These are phyloP conservation scores for Apostichopus californicus DNA, from an alignment of 35 echinoderm and acorn worm species.

Conservation along the genomic window DNA sequence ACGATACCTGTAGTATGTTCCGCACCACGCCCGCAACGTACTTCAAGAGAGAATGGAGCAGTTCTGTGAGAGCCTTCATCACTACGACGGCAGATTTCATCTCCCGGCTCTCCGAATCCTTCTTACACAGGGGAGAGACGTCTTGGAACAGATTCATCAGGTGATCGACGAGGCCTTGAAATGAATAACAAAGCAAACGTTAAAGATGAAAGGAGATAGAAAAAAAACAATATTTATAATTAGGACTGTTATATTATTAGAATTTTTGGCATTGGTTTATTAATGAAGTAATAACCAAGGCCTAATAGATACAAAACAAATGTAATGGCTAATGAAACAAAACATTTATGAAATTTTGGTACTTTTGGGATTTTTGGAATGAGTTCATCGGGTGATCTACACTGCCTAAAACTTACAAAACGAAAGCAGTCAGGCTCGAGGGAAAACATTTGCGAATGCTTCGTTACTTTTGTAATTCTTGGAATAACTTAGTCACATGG, in stretches of 20 bases:
- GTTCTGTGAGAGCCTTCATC: conserved; percentile 63
- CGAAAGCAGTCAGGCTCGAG: accelerated
- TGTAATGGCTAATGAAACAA: background rate
- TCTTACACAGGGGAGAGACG: conserved; percentile 46
- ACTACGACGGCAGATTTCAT: conserved; percentile 57
- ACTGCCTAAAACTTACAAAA: too few species aligned
- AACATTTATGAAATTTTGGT: background rate
- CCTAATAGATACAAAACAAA: too few species aligned
- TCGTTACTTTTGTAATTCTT: too few species aligned
- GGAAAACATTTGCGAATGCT: too few species aligned
- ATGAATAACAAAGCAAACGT: background rate
- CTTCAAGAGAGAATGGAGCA: conserved; percentile 70
- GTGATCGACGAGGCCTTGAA: conserved; percentile 75
- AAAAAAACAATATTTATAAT: too few species aligned
- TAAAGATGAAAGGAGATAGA: too few species aligned
- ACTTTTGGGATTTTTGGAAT: too few species aligned
- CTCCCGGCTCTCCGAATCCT: conserved; percentile 48
- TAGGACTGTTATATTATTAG: too few species aligned
- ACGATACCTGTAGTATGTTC: conserved; percentile 79
- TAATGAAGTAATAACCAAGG: too few species aligned
- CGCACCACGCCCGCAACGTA: conserved; percentile 77
- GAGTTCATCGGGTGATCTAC: too few species aligned
- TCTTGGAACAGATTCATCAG: conserved; percentile 68
- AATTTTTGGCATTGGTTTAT: too few species aligned
- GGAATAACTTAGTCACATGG: too few species aligned